phyloP scores from a whole-genome alignment of 2,888 invertebrate genomes.

The Drosophila meridiana region DNA sequence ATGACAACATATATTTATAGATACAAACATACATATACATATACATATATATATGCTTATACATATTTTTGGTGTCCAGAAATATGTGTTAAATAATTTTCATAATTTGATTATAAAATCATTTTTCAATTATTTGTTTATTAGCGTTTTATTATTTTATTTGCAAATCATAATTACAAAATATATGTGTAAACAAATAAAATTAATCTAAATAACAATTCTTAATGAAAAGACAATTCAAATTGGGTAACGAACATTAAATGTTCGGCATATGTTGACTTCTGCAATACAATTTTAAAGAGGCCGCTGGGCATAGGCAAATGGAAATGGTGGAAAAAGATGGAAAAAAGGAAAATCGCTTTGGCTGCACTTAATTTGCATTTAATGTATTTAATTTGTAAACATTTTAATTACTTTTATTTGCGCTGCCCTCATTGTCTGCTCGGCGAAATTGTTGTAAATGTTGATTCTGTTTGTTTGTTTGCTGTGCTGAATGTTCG shows the following conservation, averaged over 20 bases:
- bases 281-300: conserved; percentile 11
- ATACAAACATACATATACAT: not conserved
- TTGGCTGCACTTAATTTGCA: conserved; percentile 49
- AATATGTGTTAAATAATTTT: conserved; percentile 14
- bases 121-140: conserved; percentile 44
- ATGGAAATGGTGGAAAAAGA: not conserved
- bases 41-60: not conserved
- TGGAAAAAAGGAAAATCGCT: conserved; percentile 38
- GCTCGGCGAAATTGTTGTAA: conserved; percentile 40
- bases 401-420: conserved; percentile 73
- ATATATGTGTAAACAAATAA: not conserved
- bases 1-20: conserved; percentile 5
- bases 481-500: conserved; percentile 31
- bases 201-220: conserved; percentile 2
- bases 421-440: conserved; percentile 13
- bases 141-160: conserved; percentile 30
- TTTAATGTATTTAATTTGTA: conserved; percentile 65
- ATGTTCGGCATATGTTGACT: conserved; percentile 8
- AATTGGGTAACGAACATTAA: conserved; percentile 32
- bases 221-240: conserved; percentile 24
- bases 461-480: conserved; percentile 35
- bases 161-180: conserved; percentile 8
- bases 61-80: not conserved
- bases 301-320: conserved; percentile 13
- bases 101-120: conserved; percentile 59